A percentile compares a stretch with the other conserved stretches of the same genome.
Evolutionary conservation across 1,140 invertebrate genomes (phyloP).

Genomic region (Lycorma delicatula): DNA sequence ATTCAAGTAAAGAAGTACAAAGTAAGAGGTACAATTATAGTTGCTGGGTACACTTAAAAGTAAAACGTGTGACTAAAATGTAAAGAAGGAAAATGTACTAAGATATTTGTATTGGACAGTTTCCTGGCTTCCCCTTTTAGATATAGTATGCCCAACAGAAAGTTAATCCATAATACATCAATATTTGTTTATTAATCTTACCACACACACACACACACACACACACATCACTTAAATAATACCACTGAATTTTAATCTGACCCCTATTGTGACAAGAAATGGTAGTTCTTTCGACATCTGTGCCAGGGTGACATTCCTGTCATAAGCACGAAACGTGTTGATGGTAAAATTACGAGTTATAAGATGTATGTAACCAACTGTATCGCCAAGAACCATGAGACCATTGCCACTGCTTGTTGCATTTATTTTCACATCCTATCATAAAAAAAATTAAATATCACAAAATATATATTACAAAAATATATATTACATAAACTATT

Average conservation of each 20-base stretch:
- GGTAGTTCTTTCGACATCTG: slow-evolving; percentile 71
- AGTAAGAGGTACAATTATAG: too few relatives aligned
- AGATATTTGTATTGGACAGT: too few relatives aligned
- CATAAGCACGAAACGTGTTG: slow-evolving; percentile 69
- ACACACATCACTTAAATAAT: too few relatives aligned
- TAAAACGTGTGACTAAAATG: not conserved
- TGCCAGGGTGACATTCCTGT: slow-evolving; percentile 57
- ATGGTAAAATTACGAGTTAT: slow-evolving; percentile 66
- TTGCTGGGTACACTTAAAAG: too few relatives aligned
- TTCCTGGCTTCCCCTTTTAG: not conserved
- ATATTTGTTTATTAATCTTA: too few relatives aligned
- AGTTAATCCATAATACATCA: too few relatives aligned
- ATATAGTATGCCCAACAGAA: not conserved
- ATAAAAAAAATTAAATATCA: too few relatives aligned
- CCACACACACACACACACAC: too few relatives aligned
- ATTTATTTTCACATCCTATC: slow-evolving; percentile 59
- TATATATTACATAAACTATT: not conserved
- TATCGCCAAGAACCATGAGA: slow-evolving; percentile 71
- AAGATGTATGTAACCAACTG: slow-evolving; percentile 65
- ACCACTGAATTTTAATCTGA: too few relatives aligned
- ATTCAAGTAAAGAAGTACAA: too few relatives aligned
- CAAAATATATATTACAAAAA: too few relatives aligned
- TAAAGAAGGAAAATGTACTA: not conserved
- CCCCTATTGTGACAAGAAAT: slow-evolving; percentile 74
- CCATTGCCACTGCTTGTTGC: slow-evolving; percentile 74